Evolutionary conservation across 2,113 vertebrate genomes (phyloP).

Genomic region (Dasyornis broadbenti): DNA sequence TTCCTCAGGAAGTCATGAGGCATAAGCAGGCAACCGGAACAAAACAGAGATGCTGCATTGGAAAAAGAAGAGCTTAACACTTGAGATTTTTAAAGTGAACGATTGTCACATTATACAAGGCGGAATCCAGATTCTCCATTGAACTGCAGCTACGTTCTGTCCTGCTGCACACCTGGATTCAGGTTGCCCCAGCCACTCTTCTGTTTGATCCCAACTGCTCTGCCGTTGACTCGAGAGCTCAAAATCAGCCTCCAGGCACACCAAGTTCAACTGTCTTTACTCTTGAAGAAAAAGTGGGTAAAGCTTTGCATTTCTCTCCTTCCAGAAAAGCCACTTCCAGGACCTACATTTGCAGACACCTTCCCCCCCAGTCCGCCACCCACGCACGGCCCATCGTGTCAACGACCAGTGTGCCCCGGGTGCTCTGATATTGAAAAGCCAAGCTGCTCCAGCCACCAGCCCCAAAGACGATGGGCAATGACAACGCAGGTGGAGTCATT

Average conservation of each 20-base stretch:
- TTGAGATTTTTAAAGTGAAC: neutral
- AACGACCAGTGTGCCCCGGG: fast-evolving
- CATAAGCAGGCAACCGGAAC: neutral
- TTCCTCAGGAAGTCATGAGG: neutral
- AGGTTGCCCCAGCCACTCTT: fast-evolving
- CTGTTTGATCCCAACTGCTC: neutral
- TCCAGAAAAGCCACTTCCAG: neutral
- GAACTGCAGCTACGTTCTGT: neutral
- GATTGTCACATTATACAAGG: neutral
- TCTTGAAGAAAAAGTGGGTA: neutral
- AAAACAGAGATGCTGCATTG: neutral
- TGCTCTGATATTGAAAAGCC: fast-evolving
- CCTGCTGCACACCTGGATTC: neutral
- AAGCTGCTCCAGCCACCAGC: fast-evolving
- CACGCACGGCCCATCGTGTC: fast-evolving
- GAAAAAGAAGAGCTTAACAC: neutral
- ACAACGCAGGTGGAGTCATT: fast-evolving
- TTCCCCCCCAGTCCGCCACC: neutral
- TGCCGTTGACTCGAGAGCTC: neutral
- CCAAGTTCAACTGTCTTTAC: neutral
- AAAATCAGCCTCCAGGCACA: neutral
- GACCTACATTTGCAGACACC: neutral
- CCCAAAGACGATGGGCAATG: neutral
- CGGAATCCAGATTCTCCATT: neutral
- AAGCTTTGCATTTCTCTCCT: neutral